Evolutionary conservation across 2,888 invertebrate species (phyloP).

Genomic region (Ischnus inquisitorius): DNA sequence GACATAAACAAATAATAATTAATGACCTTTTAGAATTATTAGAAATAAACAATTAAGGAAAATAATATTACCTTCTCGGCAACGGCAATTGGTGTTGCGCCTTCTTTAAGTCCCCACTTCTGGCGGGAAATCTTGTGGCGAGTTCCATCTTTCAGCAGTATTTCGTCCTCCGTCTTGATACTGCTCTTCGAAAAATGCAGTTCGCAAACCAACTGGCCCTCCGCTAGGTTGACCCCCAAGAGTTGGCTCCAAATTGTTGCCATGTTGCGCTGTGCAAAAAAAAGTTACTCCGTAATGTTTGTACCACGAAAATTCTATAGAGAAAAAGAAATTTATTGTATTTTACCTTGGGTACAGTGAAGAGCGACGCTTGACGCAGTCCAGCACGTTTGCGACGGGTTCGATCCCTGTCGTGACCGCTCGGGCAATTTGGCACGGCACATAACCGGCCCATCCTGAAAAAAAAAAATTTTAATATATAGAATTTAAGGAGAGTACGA

Average conservation of each 20-base stretch:
- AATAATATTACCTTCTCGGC: neutral
- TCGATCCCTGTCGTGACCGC: conserved; percentile 36
- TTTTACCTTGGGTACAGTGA: conserved; percentile 35
- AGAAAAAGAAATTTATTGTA: neutral
- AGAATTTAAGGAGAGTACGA: too few relatives aligned
- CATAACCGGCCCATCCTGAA: conserved; percentile 36
- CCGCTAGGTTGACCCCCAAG: neutral
- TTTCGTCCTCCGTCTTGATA: conserved; percentile 25
- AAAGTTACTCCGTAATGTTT: too few relatives aligned
- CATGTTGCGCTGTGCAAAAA: neutral
- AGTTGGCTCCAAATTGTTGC: conserved; percentile 12
- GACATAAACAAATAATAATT: too few relatives aligned
- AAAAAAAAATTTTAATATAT: neutral
- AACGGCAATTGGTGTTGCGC: conserved; percentile 1
- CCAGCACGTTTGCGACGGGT: conserved; percentile 19
- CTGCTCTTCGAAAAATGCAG: conserved; percentile 21
- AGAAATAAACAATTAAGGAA: too few relatives aligned
- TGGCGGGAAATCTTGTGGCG: conserved; percentile 11
- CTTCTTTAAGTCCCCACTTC: conserved; percentile 1
- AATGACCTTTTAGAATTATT: too few relatives aligned
- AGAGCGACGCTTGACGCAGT: conserved; percentile 16
- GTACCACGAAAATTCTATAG: neutral
- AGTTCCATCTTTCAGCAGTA: conserved; percentile 21
- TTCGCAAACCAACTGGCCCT: conserved; percentile 32
- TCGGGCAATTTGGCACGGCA: conserved; percentile 30